phyloP scores from a whole-genome alignment of 2,797 vertebrate genomes.

The Tympanoctomys barrerae region DNA sequence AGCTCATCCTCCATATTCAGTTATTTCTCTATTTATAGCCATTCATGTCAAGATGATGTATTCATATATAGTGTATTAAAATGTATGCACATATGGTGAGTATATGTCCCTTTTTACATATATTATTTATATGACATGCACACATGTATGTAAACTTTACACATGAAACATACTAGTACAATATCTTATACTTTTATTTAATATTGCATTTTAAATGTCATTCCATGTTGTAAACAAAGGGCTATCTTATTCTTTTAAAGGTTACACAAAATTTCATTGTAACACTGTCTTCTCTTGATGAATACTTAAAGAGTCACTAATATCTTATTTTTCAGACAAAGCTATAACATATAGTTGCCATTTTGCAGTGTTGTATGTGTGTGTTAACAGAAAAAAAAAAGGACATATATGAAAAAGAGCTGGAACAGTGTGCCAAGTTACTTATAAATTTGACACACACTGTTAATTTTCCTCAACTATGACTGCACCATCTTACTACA shows the following conservation, averaged over 20 bases:
- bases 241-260: background rate
- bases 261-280: background rate
- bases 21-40: background rate
- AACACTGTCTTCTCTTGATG: background rate
- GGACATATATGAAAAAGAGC: background rate
- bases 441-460: background rate
- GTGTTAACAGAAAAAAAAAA: too few relatives aligned
- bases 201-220: background rate
- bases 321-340: constrained; percentile 4
- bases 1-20: background rate
- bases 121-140: background rate
- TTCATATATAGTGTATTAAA: background rate
- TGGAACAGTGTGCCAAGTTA: background rate
- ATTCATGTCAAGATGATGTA: background rate
- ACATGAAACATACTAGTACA: background rate
- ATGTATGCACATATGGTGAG: background rate
- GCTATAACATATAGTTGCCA: background rate
- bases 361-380: background rate
- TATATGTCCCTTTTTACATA: background rate
- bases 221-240: background rate
- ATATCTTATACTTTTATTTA: background rate
- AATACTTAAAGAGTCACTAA: background rate
- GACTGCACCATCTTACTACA: background rate
- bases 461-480: background rate
- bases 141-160: background rate